phyloP scores from a whole-genome alignment of 2,888 invertebrate species.

The Mycalesis mineus region DNA sequence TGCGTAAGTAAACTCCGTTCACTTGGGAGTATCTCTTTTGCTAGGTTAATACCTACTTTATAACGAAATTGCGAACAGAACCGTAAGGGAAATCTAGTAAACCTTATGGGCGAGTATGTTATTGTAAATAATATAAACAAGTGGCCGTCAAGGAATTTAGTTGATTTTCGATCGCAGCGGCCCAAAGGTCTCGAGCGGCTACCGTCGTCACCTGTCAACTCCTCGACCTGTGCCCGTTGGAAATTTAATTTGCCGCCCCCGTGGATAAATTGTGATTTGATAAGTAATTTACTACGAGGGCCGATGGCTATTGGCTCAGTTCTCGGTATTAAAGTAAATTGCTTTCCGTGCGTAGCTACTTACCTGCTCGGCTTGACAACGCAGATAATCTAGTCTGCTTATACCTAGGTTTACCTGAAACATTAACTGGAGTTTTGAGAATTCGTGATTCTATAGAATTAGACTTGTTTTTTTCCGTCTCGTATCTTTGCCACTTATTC shows the following conservation, averaged over 20 bases:
- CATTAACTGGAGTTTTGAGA: too few species aligned
- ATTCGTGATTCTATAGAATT: too few species aligned
- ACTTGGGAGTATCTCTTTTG: too few species aligned
- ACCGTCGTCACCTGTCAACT: conserved; percentile 67
- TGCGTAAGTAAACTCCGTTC: too few species aligned
- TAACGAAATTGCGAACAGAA: too few species aligned
- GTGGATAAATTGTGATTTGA: conserved; percentile 43
- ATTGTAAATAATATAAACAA: background rate
- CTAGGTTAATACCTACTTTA: too few species aligned
- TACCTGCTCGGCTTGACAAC: background rate
- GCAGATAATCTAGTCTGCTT: too few species aligned
- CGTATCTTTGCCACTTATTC: too few species aligned
- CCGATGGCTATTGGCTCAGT: conserved; percentile 12
- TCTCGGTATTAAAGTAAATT: background rate
- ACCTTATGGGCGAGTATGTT: too few species aligned
- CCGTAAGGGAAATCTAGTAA: too few species aligned
- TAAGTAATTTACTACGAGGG: conserved; percentile 38
- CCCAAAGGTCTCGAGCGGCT: conserved; percentile 34
- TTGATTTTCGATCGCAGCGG: conserved; percentile 23
- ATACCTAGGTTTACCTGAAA: too few species aligned
- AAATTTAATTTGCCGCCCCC: conserved; percentile 64
- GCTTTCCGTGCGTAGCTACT: background rate
- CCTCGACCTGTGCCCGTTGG: conserved; percentile 41
- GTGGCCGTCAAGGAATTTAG: conserved; percentile 6
- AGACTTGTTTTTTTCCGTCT: too few species aligned